A percentile compares a stretch with the other conserved stretches of the same genome.
phyloP scores from a whole-genome alignment of 2,888 invertebrate species.

The Bellardia pandia region DNA sequence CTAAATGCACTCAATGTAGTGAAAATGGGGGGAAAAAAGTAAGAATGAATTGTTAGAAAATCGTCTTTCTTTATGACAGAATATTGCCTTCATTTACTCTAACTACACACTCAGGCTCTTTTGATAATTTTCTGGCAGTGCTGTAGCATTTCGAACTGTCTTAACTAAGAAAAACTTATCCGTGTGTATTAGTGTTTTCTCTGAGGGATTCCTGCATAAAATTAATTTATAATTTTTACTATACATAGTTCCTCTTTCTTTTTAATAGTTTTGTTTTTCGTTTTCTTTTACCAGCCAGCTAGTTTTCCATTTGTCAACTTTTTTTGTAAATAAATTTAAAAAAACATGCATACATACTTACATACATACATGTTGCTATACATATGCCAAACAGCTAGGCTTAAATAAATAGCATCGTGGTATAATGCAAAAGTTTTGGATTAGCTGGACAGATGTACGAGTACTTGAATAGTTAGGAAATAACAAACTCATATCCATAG shows the following conservation, averaged over 20 bases:
- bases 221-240: constrained; percentile 73
- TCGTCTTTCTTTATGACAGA: constrained; percentile 43
- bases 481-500: too few species aligned
- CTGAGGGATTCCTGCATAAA: constrained; percentile 74
- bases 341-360: neutral
- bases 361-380: neutral
- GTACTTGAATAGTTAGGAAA: too few species aligned
- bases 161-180: constrained; percentile 5
- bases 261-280: neutral
- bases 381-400: neutral
- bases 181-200: constrained; percentile 52
- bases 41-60: constrained; percentile 15
- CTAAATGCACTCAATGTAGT: constrained; percentile 38
- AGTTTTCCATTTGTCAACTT: constrained; percentile 66
- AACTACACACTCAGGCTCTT: neutral
- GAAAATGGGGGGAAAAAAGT: neutral
- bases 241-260: constrained; percentile 34
- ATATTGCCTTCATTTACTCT: constrained; percentile 41
- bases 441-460: too few species aligned
- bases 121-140: constrained; percentile 20
- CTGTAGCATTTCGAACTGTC: constrained; percentile 6
- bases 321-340: constrained; percentile 32
- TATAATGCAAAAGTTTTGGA: too few species aligned
- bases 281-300: constrained; percentile 44
- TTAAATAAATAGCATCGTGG: neutral